Evolutionary conservation across 1,140 invertebrate genomes (phyloP).

Genomic region (Lordiphosa stackelbergi): DNA sequence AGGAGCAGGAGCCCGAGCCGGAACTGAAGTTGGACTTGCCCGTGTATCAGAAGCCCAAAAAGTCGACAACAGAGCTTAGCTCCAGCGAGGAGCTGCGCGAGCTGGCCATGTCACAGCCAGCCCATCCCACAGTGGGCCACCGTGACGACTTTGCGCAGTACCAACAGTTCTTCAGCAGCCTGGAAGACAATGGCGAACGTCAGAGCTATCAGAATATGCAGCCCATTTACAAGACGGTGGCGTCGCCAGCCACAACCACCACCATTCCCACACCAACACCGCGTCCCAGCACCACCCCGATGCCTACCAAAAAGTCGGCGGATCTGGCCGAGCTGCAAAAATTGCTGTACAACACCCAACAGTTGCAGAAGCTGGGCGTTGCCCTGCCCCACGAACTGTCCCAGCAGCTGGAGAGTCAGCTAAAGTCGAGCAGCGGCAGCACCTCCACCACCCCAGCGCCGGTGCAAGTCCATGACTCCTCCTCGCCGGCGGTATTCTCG

Average conservation of each 20-base stretch:
- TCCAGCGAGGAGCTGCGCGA: constrained; percentile 69
- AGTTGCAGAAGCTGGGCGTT: constrained; percentile 77
- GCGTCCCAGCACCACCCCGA: constrained; percentile 3
- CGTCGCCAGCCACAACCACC: neutral
- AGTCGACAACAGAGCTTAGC: constrained; percentile 5
- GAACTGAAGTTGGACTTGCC: constrained; percentile 57
- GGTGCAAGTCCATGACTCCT: constrained; percentile 39
- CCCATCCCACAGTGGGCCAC: constrained; percentile 36
- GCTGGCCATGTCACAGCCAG: constrained; percentile 51
- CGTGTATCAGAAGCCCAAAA: constrained; percentile 36
- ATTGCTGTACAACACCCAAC: constrained; percentile 68
- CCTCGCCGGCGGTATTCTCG: constrained; percentile 68
- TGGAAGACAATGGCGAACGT: constrained; percentile 55
- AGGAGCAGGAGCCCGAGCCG: constrained; percentile 20
- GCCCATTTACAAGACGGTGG: constrained; percentile 62
- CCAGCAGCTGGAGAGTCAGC: constrained; percentile 58
- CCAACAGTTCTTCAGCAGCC: constrained; percentile 59
- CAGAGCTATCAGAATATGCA: constrained; percentile 64
- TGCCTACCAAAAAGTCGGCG: constrained; percentile 15
- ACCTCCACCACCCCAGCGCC: constrained; percentile 29
- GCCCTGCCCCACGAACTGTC: constrained; percentile 70
- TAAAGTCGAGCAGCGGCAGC: constrained; percentile 27
- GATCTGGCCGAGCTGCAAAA: constrained; percentile 68
- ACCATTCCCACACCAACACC: no score
- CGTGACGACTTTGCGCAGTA: constrained; percentile 44